These are phyloP conservation scores for Illadopsis cleaveri DNA, from an alignment of 2,113 vertebrate genomes.

Conservation along the genomic window DNA sequence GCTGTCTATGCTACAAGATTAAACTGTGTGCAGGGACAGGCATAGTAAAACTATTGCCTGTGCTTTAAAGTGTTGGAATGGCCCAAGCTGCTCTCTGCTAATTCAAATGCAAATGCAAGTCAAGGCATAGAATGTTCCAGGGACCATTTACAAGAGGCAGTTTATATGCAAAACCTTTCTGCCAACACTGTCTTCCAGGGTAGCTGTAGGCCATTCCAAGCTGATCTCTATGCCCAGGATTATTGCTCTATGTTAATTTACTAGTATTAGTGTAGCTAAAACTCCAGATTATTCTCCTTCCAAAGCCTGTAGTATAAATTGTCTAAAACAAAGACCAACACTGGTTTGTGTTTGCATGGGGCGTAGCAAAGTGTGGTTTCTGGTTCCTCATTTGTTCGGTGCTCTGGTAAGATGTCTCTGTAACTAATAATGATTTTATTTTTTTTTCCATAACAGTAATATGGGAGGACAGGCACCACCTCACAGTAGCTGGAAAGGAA, in stretches of 20 bases:
- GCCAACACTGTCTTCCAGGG: neutral
- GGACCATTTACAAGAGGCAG: neutral
- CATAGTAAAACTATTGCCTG: neutral
- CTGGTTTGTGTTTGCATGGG: neutral
- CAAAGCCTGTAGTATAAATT: neutral
- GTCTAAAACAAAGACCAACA: neutral
- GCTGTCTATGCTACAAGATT: neutral
- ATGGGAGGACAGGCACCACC: constrained; percentile 87
- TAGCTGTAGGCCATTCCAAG: neutral
- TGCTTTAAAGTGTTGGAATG: neutral
- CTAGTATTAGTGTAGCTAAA: neutral
- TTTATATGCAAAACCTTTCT: neutral
- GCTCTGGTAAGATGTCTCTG: neutral
- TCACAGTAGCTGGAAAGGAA: constrained; percentile 86
- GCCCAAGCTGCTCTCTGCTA: neutral
- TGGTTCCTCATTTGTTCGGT: neutral
- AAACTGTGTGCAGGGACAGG: neutral
- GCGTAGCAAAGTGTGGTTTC: neutral
- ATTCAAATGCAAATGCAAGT: neutral
- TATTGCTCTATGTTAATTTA: neutral
- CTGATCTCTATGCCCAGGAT: neutral
- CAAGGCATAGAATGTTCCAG: neutral
- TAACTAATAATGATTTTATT: neutral
- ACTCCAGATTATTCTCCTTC: neutral
- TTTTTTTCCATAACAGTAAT: constrained; percentile 71